Evolutionary conservation across 2,797 vertebrate genomes (phyloP), one percentile per base, ranked within the genome.

Genomic region (Phrynocephalus vlangalii): DNA sequence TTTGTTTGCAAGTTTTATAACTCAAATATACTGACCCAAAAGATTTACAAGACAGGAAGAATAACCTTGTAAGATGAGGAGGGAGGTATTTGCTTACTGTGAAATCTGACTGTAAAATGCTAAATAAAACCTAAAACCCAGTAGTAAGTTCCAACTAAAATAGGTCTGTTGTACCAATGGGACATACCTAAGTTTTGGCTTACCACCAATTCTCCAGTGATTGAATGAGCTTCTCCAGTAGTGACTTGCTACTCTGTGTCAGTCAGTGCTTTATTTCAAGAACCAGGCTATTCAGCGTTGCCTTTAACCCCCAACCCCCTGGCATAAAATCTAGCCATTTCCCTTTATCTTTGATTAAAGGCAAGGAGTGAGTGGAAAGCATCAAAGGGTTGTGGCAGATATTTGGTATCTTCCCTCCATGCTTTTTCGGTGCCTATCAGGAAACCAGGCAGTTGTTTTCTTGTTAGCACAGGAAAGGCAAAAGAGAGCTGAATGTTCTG

Each of bases 381-480:
- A 24, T 70, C 6, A 83, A 83, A 79, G 15, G 33, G 71, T 20
- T 22, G 52, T 18, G 24, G 86, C 72, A n/a, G 66, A 16, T 33
- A 10, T 30, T 18, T 33, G 56, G 1, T 3, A 15, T 48, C 26
- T 72, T 30, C 33, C 30, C 3, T 22, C 11, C 8, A 6, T 63
- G 16, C n/a, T 79, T 68, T 33, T 33, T 73, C 79, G 26, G 52
- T 73, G 30, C 18, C 24, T 56, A 18, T 52, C 70, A 67, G 71
- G 56, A 85, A 76, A 68, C 30, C 18, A 44, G 60, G 30, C n/a
- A 75, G 83, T 70, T 68, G 15, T 33, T 76, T 81, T 85, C 83
- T 79, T 88, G 87, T 88, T 60, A n/a, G 71, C 83, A 88, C 83
- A 88, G 50, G 87, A 30, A 44, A 28, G 6, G 44, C 30, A 56